Evolutionary conservation across 2,888 invertebrate species (phyloP).

Genomic region (Pollenia griseotomentosa): DNA sequence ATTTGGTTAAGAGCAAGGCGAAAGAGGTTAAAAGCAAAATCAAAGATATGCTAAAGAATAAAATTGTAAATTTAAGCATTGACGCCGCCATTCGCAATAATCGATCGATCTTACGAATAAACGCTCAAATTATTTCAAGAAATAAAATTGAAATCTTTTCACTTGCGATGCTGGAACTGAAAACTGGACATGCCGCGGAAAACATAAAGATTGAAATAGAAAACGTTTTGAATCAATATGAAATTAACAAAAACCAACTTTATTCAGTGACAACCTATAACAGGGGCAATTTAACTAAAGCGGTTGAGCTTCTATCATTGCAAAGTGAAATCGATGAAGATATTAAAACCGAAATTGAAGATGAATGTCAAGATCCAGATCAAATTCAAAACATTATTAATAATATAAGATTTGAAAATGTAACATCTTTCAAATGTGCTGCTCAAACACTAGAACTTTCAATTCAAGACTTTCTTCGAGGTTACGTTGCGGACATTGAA

Average conservation of each 20-base stretch:
- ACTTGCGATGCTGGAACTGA: conserved; percentile 14
- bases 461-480: not conserved
- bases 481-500: not conserved
- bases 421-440: conserved; percentile 2
- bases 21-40: not conserved
- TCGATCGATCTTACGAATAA: not conserved
- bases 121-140: not conserved
- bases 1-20: not conserved
- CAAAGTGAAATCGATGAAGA: too few relatives aligned
- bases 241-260: conserved; percentile 3
- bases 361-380: not conserved
- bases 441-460: not conserved
- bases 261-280: conserved; percentile 6
- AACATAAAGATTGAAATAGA: conserved; percentile 5
- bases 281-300: not conserved
- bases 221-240: conserved; percentile 13
- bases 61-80: not conserved
- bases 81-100: conserved; percentile 2
- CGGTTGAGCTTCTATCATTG: not conserved
- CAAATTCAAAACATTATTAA: not conserved
- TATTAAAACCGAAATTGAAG: not conserved
- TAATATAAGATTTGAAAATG: conserved; percentile 10
- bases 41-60: not conserved
- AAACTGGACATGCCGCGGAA: conserved; percentile 1
- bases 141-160: not conserved